These are phyloP conservation scores for Octomys mimax DNA, from an alignment of 2,797 vertebrate species.

Conservation along the genomic window DNA sequence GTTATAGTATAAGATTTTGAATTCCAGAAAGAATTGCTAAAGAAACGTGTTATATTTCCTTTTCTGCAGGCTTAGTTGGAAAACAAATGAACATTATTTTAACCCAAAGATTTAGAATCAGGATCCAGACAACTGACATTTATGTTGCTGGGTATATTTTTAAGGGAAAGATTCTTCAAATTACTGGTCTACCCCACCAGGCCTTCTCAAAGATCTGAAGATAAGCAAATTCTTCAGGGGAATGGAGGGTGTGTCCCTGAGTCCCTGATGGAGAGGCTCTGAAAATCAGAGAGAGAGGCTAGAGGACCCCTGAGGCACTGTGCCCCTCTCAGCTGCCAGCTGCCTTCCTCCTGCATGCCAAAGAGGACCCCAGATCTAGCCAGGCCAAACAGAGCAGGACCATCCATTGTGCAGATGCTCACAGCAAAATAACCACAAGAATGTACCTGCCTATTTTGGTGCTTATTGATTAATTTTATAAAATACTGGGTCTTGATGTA, in stretches of 20 bases:
- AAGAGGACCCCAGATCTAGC: neutral
- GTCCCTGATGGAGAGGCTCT: neutral
- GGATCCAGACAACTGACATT: conserved; percentile 3
- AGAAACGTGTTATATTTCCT: neutral
- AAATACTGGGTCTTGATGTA: neutral
- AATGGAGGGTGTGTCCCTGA: neutral
- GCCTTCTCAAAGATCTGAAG: conserved; percentile 23
- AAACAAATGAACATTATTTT: neutral
- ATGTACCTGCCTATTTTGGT: neutral
- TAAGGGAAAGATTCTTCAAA: conserved; percentile 17
- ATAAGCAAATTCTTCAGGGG: neutral
- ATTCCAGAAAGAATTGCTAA: conserved; percentile 37
- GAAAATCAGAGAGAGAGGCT: neutral
- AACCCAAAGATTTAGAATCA: conserved; percentile 29
- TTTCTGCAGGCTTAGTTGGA: neutral
- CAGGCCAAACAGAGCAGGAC: neutral
- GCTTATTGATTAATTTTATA: neutral
- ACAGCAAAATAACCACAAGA: neutral
- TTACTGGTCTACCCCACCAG: neutral
- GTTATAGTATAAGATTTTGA: neutral
- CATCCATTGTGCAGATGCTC: neutral
- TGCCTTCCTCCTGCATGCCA: conserved; percentile 19
- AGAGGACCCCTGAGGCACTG: neutral
- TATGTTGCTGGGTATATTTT: conserved; percentile 10
- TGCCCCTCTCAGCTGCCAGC: neutral